These are phyloP conservation scores for Rhinopithecus roxellana DNA, from an alignment of 2,113 vertebrate genomes.

Conservation along the genomic window DNA sequence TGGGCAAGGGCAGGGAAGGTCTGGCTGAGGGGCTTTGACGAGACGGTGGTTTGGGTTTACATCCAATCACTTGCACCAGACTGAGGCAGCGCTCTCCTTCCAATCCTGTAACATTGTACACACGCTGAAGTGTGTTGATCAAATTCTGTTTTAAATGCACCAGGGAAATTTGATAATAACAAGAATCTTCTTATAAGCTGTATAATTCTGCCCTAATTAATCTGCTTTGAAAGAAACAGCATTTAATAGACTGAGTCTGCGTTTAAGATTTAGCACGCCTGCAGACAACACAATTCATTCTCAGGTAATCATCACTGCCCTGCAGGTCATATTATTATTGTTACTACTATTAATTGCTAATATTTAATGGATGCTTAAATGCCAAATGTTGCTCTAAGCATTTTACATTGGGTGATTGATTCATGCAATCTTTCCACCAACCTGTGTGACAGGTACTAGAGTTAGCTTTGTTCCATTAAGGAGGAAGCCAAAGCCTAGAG, in stretches of 20 bases:
- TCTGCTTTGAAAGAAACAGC: conserved; percentile 20
- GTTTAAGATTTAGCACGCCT: not conserved
- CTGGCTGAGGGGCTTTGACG: not conserved
- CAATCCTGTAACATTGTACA: not conserved
- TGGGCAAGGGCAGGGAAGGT: not conserved
- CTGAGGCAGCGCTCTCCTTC: not conserved
- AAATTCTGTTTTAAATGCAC: not conserved
- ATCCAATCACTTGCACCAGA: not conserved
- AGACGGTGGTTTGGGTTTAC: not conserved
- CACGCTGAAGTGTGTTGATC: not conserved
- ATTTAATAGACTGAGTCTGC: not conserved
- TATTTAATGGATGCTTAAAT: conserved; percentile 1
- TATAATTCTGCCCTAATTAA: conserved; percentile 35
- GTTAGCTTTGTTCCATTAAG: conserved; percentile 1
- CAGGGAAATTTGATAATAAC: conserved; percentile 18
- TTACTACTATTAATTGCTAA: conserved; percentile 7
- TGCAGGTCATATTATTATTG: not conserved
- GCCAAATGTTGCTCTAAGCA: not conserved
- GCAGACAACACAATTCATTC: conserved; percentile 29
- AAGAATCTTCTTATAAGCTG: conserved; percentile 30
- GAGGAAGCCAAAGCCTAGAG: not conserved
- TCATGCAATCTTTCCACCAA: not conserved
- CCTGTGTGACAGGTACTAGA: not conserved
- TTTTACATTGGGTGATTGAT: not conserved
- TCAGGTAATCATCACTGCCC: not conserved